Evolutionary conservation across 2,888 invertebrate genomes (phyloP), one percentile per base, ranked within the genome.

Genomic region (Sphecodes monilicornis): DNA sequence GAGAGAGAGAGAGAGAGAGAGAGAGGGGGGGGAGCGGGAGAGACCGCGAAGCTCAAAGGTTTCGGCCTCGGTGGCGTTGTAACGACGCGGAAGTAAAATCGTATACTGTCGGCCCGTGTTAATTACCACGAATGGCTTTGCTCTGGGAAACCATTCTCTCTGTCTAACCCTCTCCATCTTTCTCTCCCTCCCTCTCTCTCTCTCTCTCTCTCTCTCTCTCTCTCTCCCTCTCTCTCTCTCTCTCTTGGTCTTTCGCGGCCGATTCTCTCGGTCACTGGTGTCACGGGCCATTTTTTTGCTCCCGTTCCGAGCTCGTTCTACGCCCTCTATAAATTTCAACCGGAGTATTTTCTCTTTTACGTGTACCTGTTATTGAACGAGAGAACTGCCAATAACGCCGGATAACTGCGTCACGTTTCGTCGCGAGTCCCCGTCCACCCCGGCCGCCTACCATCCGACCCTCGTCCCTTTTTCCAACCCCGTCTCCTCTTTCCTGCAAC

Each of bases 301-400:
- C 69, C 39, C 39, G 43, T 54, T 60, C 70, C 43, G 39, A 66
- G 32, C 70, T 72, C 76, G 60, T 57, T 84, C 84, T 81, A 75
- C 76, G 69, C 70, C 84, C 78, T 73, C 86, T 85, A 90, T 92
- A 91, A 92, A 92, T 92, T 92, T 89, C 88, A 88, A 88, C 77
- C 88, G 76, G 39, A 84, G 84, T 86, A 81, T 88, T 89, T 87
- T 86, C 90, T 89, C 87, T 90, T 76, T 90, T 90, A 89, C 87
- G 90, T 88, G 91, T 92, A 91, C 90, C 93, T 93, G 92, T 91
- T 93, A 93, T 93, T 90, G 92, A 92, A 89, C 91, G 91, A 90
- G 87, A 90, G 92, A 92, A 93, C 91, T 93, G 93, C 92, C 93
- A 93, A 93, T 93, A 93, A 93, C 91, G 89, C 80, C 85, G 89